Conservation (phyloP, 2,797 vertebrate species). For the Characodon lateralis region DNA sequence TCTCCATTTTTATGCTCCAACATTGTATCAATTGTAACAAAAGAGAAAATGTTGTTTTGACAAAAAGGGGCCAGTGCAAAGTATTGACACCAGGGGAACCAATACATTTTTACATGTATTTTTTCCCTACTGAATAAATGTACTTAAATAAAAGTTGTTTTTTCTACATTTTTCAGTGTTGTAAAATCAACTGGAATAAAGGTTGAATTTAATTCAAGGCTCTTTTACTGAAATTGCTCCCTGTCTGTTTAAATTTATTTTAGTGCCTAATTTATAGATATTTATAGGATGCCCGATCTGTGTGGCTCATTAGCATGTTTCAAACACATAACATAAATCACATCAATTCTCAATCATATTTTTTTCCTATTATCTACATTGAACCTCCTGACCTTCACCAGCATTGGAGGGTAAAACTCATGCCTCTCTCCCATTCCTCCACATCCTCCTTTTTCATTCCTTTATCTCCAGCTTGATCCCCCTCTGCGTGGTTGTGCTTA, state of each 20-base stretch:
- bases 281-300: neutral
- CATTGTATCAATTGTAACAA: neutral
- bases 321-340: neutral
- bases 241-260: neutral
- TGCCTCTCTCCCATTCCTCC: constrained; percentile 33
- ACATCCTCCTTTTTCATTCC: constrained; percentile 63
- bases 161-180: neutral
- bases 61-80: neutral
- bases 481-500: constrained; percentile 53
- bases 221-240: neutral
- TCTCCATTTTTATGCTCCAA: neutral
- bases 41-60: neutral
- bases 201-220: neutral
- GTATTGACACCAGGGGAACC: neutral
- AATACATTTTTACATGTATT: neutral
- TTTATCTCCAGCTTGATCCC: constrained; percentile 64
- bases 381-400: constrained; percentile 49
- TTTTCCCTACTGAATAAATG: neutral
- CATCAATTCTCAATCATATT: neutral
- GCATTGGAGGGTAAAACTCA: constrained; percentile 42
- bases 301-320: neutral
- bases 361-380: neutral
- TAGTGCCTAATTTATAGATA: neutral
- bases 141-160: neutral
- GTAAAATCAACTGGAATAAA: neutral